Evolutionary conservation across 2,113 vertebrate species (phyloP), one percentile per base, ranked within the genome.

Genomic region (Syngnathus floridae): DNA sequence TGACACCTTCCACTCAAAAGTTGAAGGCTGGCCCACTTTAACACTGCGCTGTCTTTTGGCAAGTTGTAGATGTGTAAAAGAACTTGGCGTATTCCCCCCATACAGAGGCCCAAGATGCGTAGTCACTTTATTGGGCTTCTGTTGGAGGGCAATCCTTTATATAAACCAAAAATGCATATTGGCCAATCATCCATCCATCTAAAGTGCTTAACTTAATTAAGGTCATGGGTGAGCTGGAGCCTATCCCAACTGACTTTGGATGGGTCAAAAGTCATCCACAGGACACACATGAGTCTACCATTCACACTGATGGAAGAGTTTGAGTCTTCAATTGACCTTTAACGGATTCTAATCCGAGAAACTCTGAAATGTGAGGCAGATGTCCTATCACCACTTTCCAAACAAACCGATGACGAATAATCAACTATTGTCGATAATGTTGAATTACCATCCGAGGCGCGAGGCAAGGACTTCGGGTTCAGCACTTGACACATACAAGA

Each of bases 1-100:
- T 67, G 64, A 69, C 62, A 65, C 54, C 56, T 56, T 62, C 67
- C 66, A 66, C 64, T 75, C 22, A 64, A 55, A 75, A 17, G 65
- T 71, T 67, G 72, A 66, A 22, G 21, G 26, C 65, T 40, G 5
- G 45, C 62, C 21, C 16, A 56, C 31, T 45, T 52, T 45, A 36
- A 54, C 48, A 63, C 16, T 13, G 22, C 40, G 60, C 68, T 64
- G 3, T 40, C 19, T 56, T 26, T 26, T 54, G 51, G 51, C 40
- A 56, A 31, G 48, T 14, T 36, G 11, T 35, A 13, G 52, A 31
- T 13, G 22, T 55, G 22, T 55, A 14, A 52, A n/a, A 40, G 13
- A 52, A 38, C 19, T n/a, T 40, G 51, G 11, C 52, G 5, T 16
- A 41, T 40, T 43, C 22, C n/a, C 26, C 11, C 12, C 38, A 41